A percentile compares a stretch with the other conserved stretches of the same genome.
phyloP scores from a whole-genome alignment of 2,888 invertebrate species.

The Nomada lathburiana region DNA sequence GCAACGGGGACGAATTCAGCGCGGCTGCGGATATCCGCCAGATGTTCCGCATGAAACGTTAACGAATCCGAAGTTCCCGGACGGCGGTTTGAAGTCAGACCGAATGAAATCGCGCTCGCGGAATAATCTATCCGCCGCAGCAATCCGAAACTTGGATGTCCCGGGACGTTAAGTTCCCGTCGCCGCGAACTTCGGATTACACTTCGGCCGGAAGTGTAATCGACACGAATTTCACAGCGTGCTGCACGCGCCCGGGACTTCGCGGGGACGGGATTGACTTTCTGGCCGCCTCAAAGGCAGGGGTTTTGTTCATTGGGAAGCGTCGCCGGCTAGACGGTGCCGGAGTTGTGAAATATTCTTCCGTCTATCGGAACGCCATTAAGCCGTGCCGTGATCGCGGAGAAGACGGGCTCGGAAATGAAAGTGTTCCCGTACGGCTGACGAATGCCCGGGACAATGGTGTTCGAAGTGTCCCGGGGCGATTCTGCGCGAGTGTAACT shows the following conservation, averaged over 20 bases:
- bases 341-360: constrained; percentile 16
- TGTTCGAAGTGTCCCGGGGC: not conserved
- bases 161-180: constrained; percentile 62
- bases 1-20: constrained; percentile 44
- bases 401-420: constrained; percentile 4
- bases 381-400: not conserved
- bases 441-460: not conserved
- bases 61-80: constrained; percentile 61
- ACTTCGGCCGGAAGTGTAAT: constrained; percentile 62
- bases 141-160: constrained; percentile 66
- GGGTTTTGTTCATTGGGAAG: constrained; percentile 65
- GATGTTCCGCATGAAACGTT: constrained; percentile 58
- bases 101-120: constrained; percentile 61
- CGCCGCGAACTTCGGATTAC: constrained; percentile 65
- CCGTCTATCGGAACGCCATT: constrained; percentile 11
- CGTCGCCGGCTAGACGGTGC: constrained; percentile 4
- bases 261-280: constrained; percentile 56
- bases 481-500: not conserved
- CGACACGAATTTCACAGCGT: constrained; percentile 68
- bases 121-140: constrained; percentile 63
- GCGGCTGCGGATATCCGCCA: constrained; percentile 42
- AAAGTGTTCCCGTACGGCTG: too few relatives aligned
- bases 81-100: constrained; percentile 55
- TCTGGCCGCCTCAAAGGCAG: constrained; percentile 57
- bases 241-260: constrained; percentile 28